Evolutionary conservation across 2,888 invertebrate genomes (phyloP).

Genomic region (Hemicrepidius hirtus): DNA sequence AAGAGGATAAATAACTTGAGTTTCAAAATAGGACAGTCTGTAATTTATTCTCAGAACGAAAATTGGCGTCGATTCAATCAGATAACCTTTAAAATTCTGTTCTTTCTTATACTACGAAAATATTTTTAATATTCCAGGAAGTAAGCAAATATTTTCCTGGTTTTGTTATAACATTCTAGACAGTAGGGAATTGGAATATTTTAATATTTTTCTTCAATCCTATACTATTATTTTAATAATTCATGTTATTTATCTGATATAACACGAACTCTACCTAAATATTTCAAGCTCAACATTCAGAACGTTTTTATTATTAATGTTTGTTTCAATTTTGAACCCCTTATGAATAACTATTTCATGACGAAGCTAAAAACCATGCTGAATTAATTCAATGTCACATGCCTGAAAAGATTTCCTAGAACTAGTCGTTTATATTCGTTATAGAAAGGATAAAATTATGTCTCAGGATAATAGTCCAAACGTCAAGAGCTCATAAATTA

Average conservation of each 20-base stretch:
- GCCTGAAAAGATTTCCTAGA: not conserved
- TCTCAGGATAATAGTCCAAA: not conserved
- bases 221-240: too few species aligned
- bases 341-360: not conserved
- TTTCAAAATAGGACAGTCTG: too few species aligned
- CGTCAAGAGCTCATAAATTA: constrained; percentile 11
- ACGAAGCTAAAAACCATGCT: not conserved
- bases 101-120: not conserved
- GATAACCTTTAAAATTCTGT: not conserved
- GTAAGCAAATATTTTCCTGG: not conserved
- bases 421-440: not conserved
- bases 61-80: not conserved
- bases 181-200: too few species aligned
- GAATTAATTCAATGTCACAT: constrained; percentile 16
- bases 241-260: too few species aligned
- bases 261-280: too few species aligned
- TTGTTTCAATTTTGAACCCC: too few species aligned
- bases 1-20: too few species aligned
- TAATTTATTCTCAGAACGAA: not conserved
- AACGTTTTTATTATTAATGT: too few species aligned
- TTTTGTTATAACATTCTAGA: too few species aligned
- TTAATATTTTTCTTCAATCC: too few species aligned
- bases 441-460: constrained; percentile 1
- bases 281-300: too few species aligned
- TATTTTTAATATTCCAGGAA: constrained; percentile 1